phyloP scores from a whole-genome alignment of 37 sponge, comb jelly and placozoan species.

The Bolinopsis microptera region DNA sequence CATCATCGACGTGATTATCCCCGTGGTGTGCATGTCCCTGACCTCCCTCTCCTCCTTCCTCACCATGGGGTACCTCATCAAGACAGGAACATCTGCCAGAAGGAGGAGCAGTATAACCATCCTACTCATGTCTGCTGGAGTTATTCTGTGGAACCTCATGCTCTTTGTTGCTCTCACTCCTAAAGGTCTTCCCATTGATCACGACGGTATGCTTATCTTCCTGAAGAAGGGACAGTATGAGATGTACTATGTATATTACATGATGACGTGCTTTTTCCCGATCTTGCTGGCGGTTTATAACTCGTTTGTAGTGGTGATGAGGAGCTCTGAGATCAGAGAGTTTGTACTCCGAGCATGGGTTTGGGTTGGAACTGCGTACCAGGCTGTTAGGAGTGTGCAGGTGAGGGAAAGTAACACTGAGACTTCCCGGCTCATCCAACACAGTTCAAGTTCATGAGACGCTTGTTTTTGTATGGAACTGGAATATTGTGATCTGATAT shows the following conservation, averaged over 20 bases:
- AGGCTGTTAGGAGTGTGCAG: not conserved
- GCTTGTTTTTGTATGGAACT: no score
- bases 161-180: not conserved
- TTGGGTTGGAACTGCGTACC: not conserved
- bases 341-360: not conserved
- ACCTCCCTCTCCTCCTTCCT: conserved; percentile 10
- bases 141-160: not conserved
- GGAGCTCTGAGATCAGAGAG: not conserved
- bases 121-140: conserved; percentile 1
- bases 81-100: not conserved
- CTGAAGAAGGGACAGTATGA: not conserved
- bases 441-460: not conserved
- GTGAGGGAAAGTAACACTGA: not conserved
- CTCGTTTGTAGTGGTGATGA: conserved; percentile 11
- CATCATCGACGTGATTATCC: not conserved
- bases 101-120: conserved; percentile 6
- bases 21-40: conserved; percentile 22
- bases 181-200: not conserved
- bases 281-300: conserved; percentile 14
- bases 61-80: not conserved
- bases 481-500: no score
- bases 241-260: conserved; percentile 22
- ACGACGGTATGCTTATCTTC: not conserved
- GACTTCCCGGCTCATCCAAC: not conserved
- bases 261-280: conserved; percentile 30